phyloP scores from a whole-genome alignment of 1,140 invertebrate genomes.

The Teleopsis dalmanni region DNA sequence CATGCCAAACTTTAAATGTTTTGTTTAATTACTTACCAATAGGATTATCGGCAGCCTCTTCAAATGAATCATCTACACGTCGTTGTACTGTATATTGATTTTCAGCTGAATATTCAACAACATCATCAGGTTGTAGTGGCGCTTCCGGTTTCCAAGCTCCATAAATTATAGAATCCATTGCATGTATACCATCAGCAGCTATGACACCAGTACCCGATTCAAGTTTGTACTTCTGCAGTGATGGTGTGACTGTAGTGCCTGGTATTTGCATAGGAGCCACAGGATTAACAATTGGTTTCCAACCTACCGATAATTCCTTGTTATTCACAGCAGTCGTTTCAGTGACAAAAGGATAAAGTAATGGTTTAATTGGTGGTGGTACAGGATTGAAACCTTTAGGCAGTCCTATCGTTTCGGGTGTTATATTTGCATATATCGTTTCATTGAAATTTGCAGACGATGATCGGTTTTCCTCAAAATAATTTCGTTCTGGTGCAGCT shows the following conservation, averaged over 20 bases:
- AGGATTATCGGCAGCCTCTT: no score
- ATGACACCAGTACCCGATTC: no score
- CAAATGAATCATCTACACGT: constrained; percentile 5
- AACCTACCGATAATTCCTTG: background rate
- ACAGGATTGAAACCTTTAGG: constrained; percentile 11
- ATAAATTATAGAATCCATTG: constrained; percentile 26
- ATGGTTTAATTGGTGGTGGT: constrained; percentile 4
- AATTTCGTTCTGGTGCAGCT: no score
- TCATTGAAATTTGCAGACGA: no score
- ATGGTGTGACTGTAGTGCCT: background rate
- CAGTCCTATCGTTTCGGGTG: background rate
- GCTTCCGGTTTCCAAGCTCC: constrained; percentile 38
- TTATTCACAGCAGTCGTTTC: background rate
- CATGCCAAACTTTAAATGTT: no score
- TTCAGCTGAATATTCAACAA: background rate
- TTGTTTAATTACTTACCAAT: no score
- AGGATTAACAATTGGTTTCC: constrained; percentile 6
- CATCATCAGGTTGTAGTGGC: constrained; percentile 18
- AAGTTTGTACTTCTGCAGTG: no score
- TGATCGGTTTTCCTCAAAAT: no score
- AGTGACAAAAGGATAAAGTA: constrained; percentile 13
- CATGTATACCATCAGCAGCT: background rate
- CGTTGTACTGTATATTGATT: background rate
- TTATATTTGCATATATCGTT: background rate
- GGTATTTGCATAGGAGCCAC: background rate